Evolutionary conservation across 2,113 vertebrate species (phyloP).

Genomic region (Baryphthengus martii): DNA sequence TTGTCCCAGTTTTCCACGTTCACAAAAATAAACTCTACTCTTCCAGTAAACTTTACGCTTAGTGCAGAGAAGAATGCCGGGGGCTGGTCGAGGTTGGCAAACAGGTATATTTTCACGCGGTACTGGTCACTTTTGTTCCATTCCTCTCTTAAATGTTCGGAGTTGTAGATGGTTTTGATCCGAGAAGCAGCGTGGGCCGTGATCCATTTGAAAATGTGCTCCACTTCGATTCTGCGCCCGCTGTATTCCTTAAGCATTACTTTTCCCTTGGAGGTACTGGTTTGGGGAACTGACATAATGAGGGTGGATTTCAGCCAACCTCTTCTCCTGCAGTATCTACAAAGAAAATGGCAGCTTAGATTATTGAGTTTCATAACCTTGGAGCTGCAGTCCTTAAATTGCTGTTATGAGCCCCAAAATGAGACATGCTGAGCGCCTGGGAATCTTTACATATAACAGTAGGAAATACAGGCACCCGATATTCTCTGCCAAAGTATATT

Average conservation of each 20-base stretch:
- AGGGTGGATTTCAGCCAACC: constrained; percentile 94
- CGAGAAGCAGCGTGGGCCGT: constrained; percentile 90
- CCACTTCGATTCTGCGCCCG: constrained; percentile 82
- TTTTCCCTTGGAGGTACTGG: constrained; percentile 94
- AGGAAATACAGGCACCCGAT: not conserved
- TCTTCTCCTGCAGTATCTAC: constrained; percentile 89
- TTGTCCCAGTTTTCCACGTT: constrained; percentile 91
- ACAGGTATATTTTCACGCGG: constrained; percentile 92
- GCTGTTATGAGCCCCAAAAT: not conserved
- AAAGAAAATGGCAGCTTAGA: not conserved
- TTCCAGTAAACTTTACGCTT: constrained; percentile 96
- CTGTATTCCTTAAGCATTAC: constrained; percentile 95
- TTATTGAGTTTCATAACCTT: not conserved
- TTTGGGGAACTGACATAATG: constrained; percentile 97
- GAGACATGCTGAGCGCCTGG: not conserved
- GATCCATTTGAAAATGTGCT: constrained; percentile 98
- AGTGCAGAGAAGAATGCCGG: constrained; percentile 94
- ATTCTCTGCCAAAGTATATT: not conserved
- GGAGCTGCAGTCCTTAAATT: not conserved
- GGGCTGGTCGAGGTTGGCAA: constrained; percentile 89
- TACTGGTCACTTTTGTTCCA: constrained; percentile 87
- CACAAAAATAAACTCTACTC: constrained; percentile 97
- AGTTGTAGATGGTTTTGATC: constrained; percentile 87
- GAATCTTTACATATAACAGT: not conserved
- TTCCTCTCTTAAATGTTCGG: constrained; percentile 84